phyloP scores from a whole-genome alignment of 2,113 vertebrate genomes.

The Crotalus tigris region DNA sequence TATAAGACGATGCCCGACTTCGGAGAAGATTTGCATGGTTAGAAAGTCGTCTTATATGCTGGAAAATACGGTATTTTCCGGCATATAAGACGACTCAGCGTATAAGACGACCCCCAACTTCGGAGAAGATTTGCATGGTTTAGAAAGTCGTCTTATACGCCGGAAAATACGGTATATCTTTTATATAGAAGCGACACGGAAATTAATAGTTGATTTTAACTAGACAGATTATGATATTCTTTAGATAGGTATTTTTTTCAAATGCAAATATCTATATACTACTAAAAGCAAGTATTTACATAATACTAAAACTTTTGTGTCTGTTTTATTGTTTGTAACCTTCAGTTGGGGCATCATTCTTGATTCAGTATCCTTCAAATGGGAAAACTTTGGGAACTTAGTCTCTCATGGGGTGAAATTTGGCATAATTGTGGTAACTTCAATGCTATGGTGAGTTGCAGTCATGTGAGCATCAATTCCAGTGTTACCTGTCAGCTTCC shows the following conservation, averaged over 20 bases:
- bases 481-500: neutral
- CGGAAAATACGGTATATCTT: neutral
- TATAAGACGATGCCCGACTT: too few species aligned
- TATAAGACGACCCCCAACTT: too few species aligned
- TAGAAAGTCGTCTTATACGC: too few species aligned
- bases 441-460: neutral
- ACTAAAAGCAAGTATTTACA: neutral
- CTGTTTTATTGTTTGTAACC: neutral
- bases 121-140: too few species aligned
- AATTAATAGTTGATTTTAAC: neutral
- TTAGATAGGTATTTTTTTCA: neutral
- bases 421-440: neutral
- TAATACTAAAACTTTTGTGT: neutral
- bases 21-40: too few species aligned
- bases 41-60: too few species aligned
- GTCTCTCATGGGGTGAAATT: neutral
- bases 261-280: neutral
- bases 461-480: neutral
- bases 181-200: neutral
- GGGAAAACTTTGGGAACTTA: neutral
- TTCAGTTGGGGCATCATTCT: neutral
- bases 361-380: neutral
- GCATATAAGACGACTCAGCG: too few species aligned
- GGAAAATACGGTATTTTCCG: too few species aligned
- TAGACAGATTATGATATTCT: conserved; percentile 7